These are phyloP conservation scores for Cyphomyrmex costatus DNA, from an alignment of 1,140 invertebrate genomes.

Conservation along the genomic window DNA sequence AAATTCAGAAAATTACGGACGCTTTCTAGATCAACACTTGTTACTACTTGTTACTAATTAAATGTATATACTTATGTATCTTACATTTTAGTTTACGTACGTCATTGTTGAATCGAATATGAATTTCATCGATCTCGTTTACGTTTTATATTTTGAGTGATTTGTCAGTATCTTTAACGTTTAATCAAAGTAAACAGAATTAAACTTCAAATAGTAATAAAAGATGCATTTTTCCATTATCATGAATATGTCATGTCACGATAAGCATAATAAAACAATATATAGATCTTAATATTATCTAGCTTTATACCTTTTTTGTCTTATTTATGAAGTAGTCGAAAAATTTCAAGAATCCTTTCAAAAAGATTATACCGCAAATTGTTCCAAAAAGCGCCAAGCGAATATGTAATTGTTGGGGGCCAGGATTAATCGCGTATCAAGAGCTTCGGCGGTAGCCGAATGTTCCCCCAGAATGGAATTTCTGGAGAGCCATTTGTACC, in stretches of 20 bases:
- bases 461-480: conserved; percentile 64
- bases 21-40: not conserved
- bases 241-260: not conserved
- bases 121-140: conserved; percentile 5
- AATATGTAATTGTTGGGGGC: not conserved
- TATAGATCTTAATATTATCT: not conserved
- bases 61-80: not conserved
- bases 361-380: not conserved
- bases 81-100: not conserved
- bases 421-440: conserved; percentile 70
- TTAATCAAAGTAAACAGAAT: conserved; percentile 1
- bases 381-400: not conserved
- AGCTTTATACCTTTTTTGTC: not conserved
- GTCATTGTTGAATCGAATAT: not conserved
- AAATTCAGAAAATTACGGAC: not conserved
- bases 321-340: not conserved
- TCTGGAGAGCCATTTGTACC: conserved; percentile 61
- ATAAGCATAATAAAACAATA: not conserved
- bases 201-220: not conserved
- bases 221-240: not conserved
- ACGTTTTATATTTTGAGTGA: not conserved
- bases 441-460: conserved; percentile 52
- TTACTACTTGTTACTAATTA: not conserved
- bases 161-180: not conserved
- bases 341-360: conserved; percentile 9